These are phyloP conservation scores for Bombus breviceps DNA, from an alignment of 1,140 invertebrate genomes.

Conservation along the genomic window DNA sequence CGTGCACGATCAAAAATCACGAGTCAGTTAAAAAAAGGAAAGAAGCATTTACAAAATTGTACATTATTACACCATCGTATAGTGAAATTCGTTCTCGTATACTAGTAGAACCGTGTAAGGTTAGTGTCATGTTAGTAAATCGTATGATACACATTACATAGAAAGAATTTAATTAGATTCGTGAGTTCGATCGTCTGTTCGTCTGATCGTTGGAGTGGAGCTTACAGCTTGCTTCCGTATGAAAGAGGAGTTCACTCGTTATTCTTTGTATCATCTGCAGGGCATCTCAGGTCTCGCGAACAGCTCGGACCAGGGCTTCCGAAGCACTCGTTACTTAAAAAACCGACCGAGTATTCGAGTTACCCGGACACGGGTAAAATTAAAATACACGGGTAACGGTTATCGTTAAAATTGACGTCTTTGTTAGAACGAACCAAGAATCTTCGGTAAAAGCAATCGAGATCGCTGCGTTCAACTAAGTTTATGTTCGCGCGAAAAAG, in stretches of 20 bases:
- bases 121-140: too few relatives aligned
- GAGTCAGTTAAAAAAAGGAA: neutral
- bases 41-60: neutral
- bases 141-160: neutral
- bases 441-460: neutral
- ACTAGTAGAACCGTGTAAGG: too few relatives aligned
- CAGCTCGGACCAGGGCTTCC: constrained; percentile 37
- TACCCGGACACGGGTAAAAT: neutral
- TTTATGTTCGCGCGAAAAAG: neutral
- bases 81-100: neutral
- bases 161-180: neutral
- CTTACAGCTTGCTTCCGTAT: constrained; percentile 37
- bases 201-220: neutral
- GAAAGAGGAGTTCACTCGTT: constrained; percentile 28
- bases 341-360: neutral
- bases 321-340: neutral
- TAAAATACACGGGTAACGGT: too few relatives aligned
- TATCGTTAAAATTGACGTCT: neutral
- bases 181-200: neutral
- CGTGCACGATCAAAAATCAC: constrained; percentile 2
- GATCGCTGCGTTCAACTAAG: neutral
- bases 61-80: neutral
- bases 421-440: neutral
- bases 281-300: constrained; percentile 53
- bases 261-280: constrained; percentile 32